Percentiles rank a stretch among this genome's conserved stretches.
Conservation (phyloP, 1,140 invertebrate genomes). For the Drosophila yakuba region DNA sequence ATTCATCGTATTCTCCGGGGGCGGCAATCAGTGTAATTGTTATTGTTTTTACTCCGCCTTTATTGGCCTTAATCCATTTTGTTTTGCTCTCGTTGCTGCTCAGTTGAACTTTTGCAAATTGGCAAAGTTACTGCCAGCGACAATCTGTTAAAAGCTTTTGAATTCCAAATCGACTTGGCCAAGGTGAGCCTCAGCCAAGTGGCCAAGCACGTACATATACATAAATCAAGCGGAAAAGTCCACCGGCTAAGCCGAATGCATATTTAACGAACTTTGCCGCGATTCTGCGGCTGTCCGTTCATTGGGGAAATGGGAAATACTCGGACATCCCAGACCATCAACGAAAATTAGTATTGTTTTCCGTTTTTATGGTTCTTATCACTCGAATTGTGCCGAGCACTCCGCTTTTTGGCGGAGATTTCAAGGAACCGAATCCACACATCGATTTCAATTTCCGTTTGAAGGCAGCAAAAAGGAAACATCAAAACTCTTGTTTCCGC, state of each 20-base stretch:
- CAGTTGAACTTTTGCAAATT: constrained; percentile 58
- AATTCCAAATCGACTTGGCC: constrained; percentile 48
- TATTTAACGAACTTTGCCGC: constrained; percentile 28
- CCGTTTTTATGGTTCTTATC: constrained; percentile 11
- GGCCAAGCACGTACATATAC: constrained; percentile 13
- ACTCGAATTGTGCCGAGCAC: neutral
- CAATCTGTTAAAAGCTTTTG: constrained; percentile 62
- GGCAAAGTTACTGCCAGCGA: constrained; percentile 62
- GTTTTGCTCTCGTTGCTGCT: constrained; percentile 27
- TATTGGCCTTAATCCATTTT: constrained; percentile 40
- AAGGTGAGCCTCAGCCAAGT: constrained; percentile 16
- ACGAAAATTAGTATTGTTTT: constrained; percentile 43
- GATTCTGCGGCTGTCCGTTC: constrained; percentile 11
- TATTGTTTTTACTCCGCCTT: constrained; percentile 54
- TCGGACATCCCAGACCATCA: constrained; percentile 25
- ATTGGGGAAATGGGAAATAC: constrained; percentile 15
- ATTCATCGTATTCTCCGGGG: constrained; percentile 56
- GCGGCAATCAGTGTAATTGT: constrained; percentile 79
- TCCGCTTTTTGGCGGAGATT: too few relatives aligned
- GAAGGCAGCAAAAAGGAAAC: constrained; percentile 34
- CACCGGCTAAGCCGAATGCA: constrained; percentile 23
- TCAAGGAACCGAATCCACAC: constrained; percentile 4
- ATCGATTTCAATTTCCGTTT: constrained; percentile 22
- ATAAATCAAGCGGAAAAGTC: constrained; percentile 43
- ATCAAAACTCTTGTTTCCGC: constrained; percentile 40